These are phyloP conservation scores for Calephelis perditalis DNA, from an alignment of 2,888 invertebrate species.

Conservation along the genomic window DNA sequence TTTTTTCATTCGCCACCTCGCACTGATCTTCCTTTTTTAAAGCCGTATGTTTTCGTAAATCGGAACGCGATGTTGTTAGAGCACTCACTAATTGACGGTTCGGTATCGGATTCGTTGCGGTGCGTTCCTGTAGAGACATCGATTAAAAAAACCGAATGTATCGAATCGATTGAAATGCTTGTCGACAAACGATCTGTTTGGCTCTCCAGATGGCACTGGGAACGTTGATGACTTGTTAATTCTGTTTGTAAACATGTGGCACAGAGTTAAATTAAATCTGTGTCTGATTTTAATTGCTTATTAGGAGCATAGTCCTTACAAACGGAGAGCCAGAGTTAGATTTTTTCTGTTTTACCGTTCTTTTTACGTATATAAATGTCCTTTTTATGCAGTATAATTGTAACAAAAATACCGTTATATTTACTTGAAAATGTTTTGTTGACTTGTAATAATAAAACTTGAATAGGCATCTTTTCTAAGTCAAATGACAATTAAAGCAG, in stretches of 20 bases:
- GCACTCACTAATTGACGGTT: constrained; percentile 44
- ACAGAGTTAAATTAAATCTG: constrained; percentile 33
- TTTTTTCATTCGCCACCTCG: constrained; percentile 51
- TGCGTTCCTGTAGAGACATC: constrained; percentile 33
- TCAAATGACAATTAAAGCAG: too few species aligned
- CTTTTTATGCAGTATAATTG: too few species aligned
- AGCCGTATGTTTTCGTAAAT: constrained; percentile 60
- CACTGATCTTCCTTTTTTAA: constrained; percentile 37
- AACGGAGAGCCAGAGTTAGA: too few species aligned
- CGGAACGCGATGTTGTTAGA: constrained; percentile 48
- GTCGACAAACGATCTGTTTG: constrained; percentile 35
- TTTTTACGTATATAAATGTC: too few species aligned
- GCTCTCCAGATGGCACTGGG: constrained; percentile 16
- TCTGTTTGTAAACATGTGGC: constrained; percentile 39
- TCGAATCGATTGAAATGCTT: constrained; percentile 48
- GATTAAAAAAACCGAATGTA: constrained; percentile 32
- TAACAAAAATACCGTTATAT: too few species aligned
- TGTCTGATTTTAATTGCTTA: constrained; percentile 28
- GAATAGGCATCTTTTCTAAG: too few species aligned
- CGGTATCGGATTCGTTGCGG: constrained; percentile 34
- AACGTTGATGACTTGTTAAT: constrained; percentile 32
- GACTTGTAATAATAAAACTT: too few species aligned
- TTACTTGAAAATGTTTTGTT: too few species aligned
- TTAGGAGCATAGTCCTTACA: constrained; percentile 18
- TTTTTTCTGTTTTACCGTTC: too few species aligned